These are phyloP conservation scores for Therioaphis trifolii DNA, from an alignment of 2,888 invertebrate species.

Conservation along the genomic window DNA sequence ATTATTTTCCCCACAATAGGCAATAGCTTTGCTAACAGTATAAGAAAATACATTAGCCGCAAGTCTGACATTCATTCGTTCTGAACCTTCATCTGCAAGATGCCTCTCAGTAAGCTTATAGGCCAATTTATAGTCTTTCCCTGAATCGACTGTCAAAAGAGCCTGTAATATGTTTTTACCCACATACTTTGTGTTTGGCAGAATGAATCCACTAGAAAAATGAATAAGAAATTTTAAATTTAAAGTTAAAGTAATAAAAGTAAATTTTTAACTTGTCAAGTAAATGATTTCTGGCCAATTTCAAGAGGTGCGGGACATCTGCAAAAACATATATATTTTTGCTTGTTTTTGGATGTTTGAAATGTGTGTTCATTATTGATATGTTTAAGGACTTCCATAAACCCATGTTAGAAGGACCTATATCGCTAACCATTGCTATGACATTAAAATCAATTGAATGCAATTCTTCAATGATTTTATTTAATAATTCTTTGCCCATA, in stretches of 20 bases:
- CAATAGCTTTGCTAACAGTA: neutral
- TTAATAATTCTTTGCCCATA: constrained; percentile 1
- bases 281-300: neutral
- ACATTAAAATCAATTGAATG: neutral
- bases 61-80: neutral
- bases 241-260: neutral
- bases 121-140: constrained; percentile 2
- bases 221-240: no score
- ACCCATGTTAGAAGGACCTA: constrained; percentile 2
- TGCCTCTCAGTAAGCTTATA: neutral
- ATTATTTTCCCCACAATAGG: neutral
- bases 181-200: neutral
- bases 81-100: neutral
- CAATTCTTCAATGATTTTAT: neutral
- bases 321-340: neutral
- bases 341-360: neutral
- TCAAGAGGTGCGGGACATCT: neutral
- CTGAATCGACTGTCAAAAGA: no score
- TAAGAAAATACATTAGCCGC: neutral
- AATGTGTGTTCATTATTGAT: neutral
- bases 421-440: neutral
- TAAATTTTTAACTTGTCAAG: neutral
- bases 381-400: constrained; percentile 4
- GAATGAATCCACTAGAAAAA: constrained; percentile 5
- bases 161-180: constrained; percentile 2